Conservation (phyloP, 2,888 invertebrate species). For the Scelioninae gen. 2 region DNA sequence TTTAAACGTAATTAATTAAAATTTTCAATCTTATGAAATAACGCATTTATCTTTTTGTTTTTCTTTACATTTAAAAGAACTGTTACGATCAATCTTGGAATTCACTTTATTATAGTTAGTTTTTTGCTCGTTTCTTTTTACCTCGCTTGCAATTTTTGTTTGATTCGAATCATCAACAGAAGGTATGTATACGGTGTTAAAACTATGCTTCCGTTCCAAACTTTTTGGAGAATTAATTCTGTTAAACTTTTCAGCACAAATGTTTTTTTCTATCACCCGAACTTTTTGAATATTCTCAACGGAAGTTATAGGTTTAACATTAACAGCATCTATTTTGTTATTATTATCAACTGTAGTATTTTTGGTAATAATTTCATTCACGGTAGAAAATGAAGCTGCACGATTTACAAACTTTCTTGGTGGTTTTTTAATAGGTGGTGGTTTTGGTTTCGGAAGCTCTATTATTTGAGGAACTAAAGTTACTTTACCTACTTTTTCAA, state of each 20-base stretch:
- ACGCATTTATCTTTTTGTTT: constrained; percentile 70
- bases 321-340: not conserved
- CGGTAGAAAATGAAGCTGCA: constrained; percentile 40
- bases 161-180: constrained; percentile 13
- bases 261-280: constrained; percentile 63
- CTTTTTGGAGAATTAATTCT: constrained; percentile 62
- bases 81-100: constrained; percentile 60
- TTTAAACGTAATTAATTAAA: constrained; percentile 26
- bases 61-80: constrained; percentile 65
- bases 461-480: constrained; percentile 44
- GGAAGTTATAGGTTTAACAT: constrained; percentile 22
- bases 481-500: constrained; percentile 22
- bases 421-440: constrained; percentile 39
- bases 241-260: constrained; percentile 37
- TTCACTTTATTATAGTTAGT: constrained; percentile 15
- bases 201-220: constrained; percentile 63
- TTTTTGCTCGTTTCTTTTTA: constrained; percentile 20
- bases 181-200: constrained; percentile 51
- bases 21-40: constrained; percentile 63
- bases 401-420: constrained; percentile 48
- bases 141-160: not conserved
- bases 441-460: constrained; percentile 48
- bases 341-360: not conserved
- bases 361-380: constrained; percentile 18
- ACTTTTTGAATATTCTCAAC: constrained; percentile 60